Conservation (phyloP, 2,888 invertebrate genomes). For the Aporophyla nigra region DNA sequence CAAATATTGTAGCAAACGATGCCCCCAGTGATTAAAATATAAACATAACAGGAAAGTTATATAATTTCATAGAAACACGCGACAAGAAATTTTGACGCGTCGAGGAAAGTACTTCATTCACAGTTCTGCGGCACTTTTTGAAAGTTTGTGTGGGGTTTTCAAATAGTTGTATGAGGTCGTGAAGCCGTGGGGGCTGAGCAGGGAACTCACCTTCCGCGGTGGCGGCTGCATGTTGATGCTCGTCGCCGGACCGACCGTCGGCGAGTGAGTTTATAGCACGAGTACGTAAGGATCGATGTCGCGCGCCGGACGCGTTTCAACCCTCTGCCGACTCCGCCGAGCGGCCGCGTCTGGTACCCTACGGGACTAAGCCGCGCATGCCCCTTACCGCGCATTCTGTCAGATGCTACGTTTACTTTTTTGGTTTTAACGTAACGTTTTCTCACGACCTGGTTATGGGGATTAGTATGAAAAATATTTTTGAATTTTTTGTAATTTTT, state of each 20-base stretch:
- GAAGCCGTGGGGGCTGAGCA: background rate
- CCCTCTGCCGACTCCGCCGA: conserved; percentile 69
- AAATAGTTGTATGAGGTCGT: conserved; percentile 5
- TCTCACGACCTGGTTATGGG: background rate
- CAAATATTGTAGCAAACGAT: conserved; percentile 25
- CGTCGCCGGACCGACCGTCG: conserved; percentile 55
- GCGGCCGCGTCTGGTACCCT: conserved; percentile 67
- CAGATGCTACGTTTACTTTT: conserved; percentile 51
- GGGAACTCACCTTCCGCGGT: conserved; percentile 94
- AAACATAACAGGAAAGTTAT: conserved; percentile 66
- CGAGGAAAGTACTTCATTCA: conserved; percentile 51
- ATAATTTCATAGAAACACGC: conserved; percentile 64
- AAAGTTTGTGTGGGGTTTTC: conserved; percentile 48
- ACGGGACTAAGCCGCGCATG: conserved; percentile 70
- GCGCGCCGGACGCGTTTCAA: conserved; percentile 74
- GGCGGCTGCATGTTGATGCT: conserved; percentile 94
- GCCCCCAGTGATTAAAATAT: conserved; percentile 45
- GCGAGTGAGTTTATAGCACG: conserved; percentile 51
- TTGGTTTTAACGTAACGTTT: background rate
- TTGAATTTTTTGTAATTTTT: too few relatives aligned
- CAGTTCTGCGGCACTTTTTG: conserved; percentile 54
- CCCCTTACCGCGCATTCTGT: conserved; percentile 53
- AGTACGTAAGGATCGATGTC: conserved; percentile 73
- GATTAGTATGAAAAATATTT: background rate
- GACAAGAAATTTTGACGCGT: conserved; percentile 59